phyloP scores from a whole-genome alignment of 2,113 vertebrate species.

The Periophthalmus modestus region DNA sequence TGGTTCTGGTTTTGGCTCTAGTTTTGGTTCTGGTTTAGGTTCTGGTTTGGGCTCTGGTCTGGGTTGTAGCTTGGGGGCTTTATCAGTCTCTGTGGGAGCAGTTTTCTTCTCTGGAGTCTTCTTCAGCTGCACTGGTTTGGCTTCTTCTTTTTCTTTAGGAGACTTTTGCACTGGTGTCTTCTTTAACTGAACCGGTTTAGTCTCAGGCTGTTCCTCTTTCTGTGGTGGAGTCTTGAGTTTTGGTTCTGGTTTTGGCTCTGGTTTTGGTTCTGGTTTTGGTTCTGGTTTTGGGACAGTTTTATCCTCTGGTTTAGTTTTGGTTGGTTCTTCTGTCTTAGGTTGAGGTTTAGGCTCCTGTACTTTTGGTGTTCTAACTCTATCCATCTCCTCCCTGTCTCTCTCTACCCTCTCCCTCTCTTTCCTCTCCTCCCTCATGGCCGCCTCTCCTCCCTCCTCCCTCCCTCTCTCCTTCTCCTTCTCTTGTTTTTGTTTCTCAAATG shows the following conservation, averaged over 20 bases:
- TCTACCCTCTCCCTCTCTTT: background rate
- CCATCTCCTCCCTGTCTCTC: background rate
- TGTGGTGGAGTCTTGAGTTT: slow-evolving; percentile 1
- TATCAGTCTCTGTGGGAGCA: background rate
- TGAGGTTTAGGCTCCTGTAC: background rate
- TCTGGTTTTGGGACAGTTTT: background rate
- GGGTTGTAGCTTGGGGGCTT: background rate
- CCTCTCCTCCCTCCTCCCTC: slow-evolving; percentile 22
- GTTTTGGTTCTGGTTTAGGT: background rate
- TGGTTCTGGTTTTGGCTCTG: slow-evolving; percentile 4
- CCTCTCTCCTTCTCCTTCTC: slow-evolving; percentile 27
- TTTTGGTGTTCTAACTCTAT: background rate
- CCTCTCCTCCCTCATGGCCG: background rate
- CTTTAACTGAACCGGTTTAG: background rate
- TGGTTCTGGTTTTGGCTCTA: background rate
- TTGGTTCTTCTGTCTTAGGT: slow-evolving; percentile 10
- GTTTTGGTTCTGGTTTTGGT: too few relatives aligned
- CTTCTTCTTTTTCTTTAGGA: slow-evolving; percentile 29
- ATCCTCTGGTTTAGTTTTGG: background rate
- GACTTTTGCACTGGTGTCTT: slow-evolving; percentile 1
- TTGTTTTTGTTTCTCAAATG: slow-evolving; percentile 52
- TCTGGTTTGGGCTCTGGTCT: background rate
- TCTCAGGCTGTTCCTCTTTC: slow-evolving; percentile 18
- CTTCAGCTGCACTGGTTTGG: slow-evolving; percentile 37
- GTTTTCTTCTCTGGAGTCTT: slow-evolving; percentile 35